These are phyloP conservation scores for Oscheius sp. DNA, from an alignment of 2,888 invertebrate genomes.

Conservation along the genomic window DNA sequence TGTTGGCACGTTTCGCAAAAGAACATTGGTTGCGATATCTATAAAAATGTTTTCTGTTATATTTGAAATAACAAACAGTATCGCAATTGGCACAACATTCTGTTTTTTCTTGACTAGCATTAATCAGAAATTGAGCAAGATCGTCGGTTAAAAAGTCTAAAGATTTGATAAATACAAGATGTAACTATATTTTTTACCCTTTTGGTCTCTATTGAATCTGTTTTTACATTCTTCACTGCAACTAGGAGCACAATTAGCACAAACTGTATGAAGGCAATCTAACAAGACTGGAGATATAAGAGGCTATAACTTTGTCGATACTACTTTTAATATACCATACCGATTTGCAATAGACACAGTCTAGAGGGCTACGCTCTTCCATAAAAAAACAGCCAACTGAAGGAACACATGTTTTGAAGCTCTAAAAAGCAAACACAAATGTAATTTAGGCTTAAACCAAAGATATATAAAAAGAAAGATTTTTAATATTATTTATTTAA, in stretches of 20 bases:
- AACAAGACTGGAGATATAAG: constrained; percentile 52
- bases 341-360: constrained; percentile 20
- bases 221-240: constrained; percentile 11
- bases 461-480: not conserved
- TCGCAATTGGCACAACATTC: constrained; percentile 83
- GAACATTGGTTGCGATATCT: constrained; percentile 77
- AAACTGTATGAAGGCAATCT: constrained; percentile 65
- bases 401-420: too few relatives aligned
- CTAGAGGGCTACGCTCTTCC: constrained; percentile 21
- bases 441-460: not conserved
- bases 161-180: not conserved
- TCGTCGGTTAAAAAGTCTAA: constrained; percentile 72
- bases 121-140: constrained; percentile 79
- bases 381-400: constrained; percentile 6
- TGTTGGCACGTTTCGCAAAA: constrained; percentile 84
- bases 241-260: constrained; percentile 34
- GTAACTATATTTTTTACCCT: not conserved
- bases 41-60: constrained; percentile 32
- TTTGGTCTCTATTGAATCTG: not conserved
- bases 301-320: not conserved
- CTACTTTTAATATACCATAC: not conserved
- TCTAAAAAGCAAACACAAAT: too few relatives aligned
- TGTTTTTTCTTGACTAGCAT: constrained; percentile 79
- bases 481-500: not conserved
- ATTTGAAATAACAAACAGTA: constrained; percentile 73